phyloP scores from a whole-genome alignment of 2,888 invertebrate species.

The Chalcis sispes region DNA sequence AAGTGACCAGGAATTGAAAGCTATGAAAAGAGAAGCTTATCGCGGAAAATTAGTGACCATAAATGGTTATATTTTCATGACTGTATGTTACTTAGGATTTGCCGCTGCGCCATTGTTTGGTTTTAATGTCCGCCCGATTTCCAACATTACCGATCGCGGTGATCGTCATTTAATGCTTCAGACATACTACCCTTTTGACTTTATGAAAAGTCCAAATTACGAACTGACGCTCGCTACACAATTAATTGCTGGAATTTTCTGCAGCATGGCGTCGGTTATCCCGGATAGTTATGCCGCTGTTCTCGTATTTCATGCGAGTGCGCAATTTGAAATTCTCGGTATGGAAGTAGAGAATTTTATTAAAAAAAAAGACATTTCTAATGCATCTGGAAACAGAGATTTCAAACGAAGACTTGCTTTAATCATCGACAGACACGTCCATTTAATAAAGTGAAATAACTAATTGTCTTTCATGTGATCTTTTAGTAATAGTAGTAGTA shows the following conservation, averaged over 20 bases:
- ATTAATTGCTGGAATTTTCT: neutral
- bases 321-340: slow-evolving; percentile 30
- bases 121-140: slow-evolving; percentile 8
- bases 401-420: neutral
- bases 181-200: slow-evolving; percentile 40
- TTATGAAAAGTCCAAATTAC: slow-evolving; percentile 7
- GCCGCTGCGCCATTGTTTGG: neutral
- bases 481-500: too few relatives aligned
- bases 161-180: slow-evolving; percentile 3
- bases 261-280: slow-evolving; percentile 3
- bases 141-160: slow-evolving; percentile 30
- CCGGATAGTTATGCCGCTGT: slow-evolving; percentile 32
- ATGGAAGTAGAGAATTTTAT: neutral
- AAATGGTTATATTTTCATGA: neutral
- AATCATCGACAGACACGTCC: slow-evolving; percentile 23
- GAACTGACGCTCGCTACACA: slow-evolving; percentile 16
- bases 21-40: slow-evolving; percentile 27
- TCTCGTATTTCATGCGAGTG: slow-evolving; percentile 43
- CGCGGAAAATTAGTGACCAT: slow-evolving; percentile 17
- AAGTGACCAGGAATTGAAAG: neutral
- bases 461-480: too few relatives aligned
- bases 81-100: slow-evolving; percentile 7
- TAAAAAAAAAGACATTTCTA: neutral
- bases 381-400: too few relatives aligned
- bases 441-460: slow-evolving; percentile 31